These are phyloP conservation scores for Ectropis grisescens DNA, from an alignment of 1,140 invertebrate species.

Conservation along the genomic window DNA sequence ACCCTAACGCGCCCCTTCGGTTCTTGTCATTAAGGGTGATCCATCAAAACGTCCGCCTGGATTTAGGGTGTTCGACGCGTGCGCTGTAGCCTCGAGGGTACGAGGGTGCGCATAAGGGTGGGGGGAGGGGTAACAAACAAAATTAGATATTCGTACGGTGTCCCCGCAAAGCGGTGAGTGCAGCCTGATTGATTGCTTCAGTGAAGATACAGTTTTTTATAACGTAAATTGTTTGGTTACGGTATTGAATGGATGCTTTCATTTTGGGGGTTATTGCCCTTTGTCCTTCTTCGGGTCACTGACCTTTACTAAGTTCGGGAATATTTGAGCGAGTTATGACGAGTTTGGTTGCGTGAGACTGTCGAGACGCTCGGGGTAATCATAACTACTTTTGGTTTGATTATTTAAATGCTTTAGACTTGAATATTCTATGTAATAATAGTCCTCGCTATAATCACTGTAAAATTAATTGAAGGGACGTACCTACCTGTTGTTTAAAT, in stretches of 20 bases:
- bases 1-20: constrained; percentile 42
- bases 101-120: constrained; percentile 10
- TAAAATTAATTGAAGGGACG: too few species aligned
- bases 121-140: constrained; percentile 48
- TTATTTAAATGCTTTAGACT: too few species aligned
- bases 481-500: too few species aligned
- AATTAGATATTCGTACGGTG: constrained; percentile 66
- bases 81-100: constrained; percentile 29
- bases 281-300: too few species aligned
- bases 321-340: too few species aligned
- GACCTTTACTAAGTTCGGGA: too few species aligned
- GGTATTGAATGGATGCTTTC: not conserved
- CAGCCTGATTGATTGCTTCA: constrained; percentile 58
- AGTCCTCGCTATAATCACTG: too few species aligned
- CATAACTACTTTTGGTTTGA: too few species aligned
- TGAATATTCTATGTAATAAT: too few species aligned
- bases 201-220: constrained; percentile 43
- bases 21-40: constrained; percentile 68
- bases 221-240: constrained; percentile 2
- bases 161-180: constrained; percentile 48
- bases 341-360: too few species aligned
- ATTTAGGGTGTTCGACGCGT: constrained; percentile 58
- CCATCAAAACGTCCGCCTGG: constrained; percentile 66
- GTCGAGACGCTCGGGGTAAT: too few species aligned
- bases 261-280: too few species aligned